Conservation (phyloP, 37 sponge, comb jelly and placozoan genomes). For the Lycopodina hypogea region DNA sequence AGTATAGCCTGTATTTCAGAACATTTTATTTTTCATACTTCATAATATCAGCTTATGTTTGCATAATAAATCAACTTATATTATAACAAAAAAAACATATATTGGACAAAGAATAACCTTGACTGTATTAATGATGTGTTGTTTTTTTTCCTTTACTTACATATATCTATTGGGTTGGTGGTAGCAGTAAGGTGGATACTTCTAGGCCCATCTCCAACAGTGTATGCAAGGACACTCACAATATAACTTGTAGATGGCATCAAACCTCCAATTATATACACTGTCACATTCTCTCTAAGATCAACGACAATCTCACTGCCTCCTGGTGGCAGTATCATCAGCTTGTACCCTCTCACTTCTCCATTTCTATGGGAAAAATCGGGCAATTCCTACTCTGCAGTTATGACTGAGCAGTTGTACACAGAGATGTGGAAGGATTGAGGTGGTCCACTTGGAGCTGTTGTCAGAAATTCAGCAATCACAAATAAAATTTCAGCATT, state of each 20-base stretch:
- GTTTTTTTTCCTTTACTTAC: slow-evolving; percentile 1
- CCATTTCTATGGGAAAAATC: slow-evolving; percentile 9
- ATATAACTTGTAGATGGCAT: slow-evolving; percentile 10
- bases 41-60: too few species aligned
- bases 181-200: slow-evolving; percentile 5
- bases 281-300: not conserved
- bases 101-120: too few species aligned
- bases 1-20: not conserved
- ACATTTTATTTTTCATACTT: too few species aligned
- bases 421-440: slow-evolving; percentile 26
- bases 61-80: too few species aligned
- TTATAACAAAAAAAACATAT: too few species aligned
- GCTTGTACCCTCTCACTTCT: slow-evolving; percentile 21
- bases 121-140: too few species aligned
- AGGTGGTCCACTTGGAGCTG: slow-evolving; percentile 32
- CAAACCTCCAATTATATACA: slow-evolving; percentile 12
- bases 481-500: too few species aligned
- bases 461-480: not conserved
- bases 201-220: slow-evolving; percentile 34
- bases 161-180: not conserved
- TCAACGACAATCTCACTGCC: not conserved
- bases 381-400: slow-evolving; percentile 20
- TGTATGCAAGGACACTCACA: slow-evolving; percentile 26
- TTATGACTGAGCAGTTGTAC: slow-evolving; percentile 25
- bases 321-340: not conserved